phyloP scores from a whole-genome alignment of 2,113 vertebrate genomes.

The Oryzias woworae region DNA sequence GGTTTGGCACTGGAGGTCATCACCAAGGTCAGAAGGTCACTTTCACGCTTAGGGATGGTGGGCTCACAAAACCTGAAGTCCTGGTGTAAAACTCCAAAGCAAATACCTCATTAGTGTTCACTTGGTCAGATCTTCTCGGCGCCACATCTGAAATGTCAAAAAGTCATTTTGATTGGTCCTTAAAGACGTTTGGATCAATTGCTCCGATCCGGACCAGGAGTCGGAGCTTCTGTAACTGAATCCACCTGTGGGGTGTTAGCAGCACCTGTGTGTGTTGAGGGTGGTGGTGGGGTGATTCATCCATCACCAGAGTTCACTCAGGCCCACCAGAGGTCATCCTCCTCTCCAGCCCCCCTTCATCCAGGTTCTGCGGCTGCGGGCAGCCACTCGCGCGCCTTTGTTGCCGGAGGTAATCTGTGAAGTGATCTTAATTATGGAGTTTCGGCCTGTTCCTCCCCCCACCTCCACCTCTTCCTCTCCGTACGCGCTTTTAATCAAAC shows the following conservation, averaged over 20 bases:
- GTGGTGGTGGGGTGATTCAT: slow-evolving; percentile 10
- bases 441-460: slow-evolving; percentile 63
- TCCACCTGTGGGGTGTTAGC: not conserved
- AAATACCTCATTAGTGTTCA: too few species aligned
- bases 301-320: slow-evolving; percentile 60
- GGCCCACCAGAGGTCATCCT: slow-evolving; percentile 64
- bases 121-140: too few species aligned
- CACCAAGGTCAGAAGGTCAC: too few species aligned
- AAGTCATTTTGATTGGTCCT: too few species aligned
- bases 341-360: slow-evolving; percentile 73
- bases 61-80: too few species aligned
- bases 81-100: too few species aligned
- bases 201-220: too few species aligned
- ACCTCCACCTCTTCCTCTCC: slow-evolving; percentile 30
- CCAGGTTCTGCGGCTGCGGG: slow-evolving; percentile 74
- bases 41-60: too few species aligned
- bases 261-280: slow-evolving; percentile 32
- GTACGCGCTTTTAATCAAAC: slow-evolving; percentile 81
- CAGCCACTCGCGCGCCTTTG: slow-evolving; percentile 74
- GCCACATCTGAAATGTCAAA: too few species aligned
- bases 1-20: too few species aligned
- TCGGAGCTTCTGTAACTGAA: too few species aligned
- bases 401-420: slow-evolving; percentile 81
- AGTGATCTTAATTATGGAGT: slow-evolving; percentile 85
- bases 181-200: too few species aligned